Conservation (phyloP, 2,888 invertebrate genomes). For the Oscheius sp. region DNA sequence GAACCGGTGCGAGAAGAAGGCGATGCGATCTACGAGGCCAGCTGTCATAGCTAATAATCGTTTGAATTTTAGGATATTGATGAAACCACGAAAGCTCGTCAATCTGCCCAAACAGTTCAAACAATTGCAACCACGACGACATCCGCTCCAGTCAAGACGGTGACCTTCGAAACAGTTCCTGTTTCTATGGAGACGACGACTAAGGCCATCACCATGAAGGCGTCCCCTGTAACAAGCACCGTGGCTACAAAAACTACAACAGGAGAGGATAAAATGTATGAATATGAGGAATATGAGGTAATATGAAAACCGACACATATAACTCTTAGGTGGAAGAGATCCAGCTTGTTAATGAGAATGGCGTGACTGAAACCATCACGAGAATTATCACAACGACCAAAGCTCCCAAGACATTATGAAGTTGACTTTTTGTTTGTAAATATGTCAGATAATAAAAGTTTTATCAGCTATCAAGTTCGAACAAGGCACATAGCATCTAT, state of each 20-base stretch:
- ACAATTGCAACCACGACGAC: background rate
- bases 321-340: constrained; percentile 17
- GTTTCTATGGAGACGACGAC: background rate
- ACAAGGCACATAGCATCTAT: too few species aligned
- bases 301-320: background rate
- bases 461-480: background rate
- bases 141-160: background rate
- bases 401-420: background rate
- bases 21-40: constrained; percentile 20
- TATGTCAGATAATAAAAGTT: background rate
- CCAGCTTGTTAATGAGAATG: constrained; percentile 13
- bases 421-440: background rate
- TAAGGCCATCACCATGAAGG: background rate
- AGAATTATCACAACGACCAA: constrained; percentile 24
- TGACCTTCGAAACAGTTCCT: background rate
- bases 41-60: background rate
- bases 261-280: constrained; percentile 10
- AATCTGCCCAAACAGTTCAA: too few species aligned
- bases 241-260: background rate
- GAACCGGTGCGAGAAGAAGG: background rate
- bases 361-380: constrained; percentile 13
- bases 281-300: constrained; percentile 26
- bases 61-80: background rate
- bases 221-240: background rate
- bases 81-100: background rate